These are phyloP conservation scores for Zapornia atra DNA, from an alignment of 2,113 vertebrate genomes.

Conservation along the genomic window DNA sequence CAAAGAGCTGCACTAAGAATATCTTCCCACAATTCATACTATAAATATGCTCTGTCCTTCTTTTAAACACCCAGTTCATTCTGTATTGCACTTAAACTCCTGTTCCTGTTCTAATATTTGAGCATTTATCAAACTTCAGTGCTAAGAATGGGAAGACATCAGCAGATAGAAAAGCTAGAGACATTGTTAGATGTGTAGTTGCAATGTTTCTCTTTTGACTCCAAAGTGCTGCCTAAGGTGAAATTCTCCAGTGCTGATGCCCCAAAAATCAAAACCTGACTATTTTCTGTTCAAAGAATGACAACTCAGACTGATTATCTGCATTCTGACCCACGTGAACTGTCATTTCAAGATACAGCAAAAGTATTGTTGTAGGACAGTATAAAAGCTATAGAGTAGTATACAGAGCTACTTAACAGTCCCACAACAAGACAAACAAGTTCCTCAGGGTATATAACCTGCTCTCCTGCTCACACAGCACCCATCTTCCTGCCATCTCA, in stretches of 20 bases:
- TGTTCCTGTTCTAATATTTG: neutral
- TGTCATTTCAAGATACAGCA: neutral
- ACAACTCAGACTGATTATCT: neutral
- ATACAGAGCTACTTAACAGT: neutral
- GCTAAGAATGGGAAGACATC: neutral
- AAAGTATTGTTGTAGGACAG: neutral
- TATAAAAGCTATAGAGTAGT: neutral
- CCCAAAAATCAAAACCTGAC: neutral
- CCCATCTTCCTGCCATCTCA: neutral
- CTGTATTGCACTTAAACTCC: neutral
- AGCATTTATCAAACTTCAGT: neutral
- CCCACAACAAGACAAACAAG: neutral
- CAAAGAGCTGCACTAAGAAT: neutral
- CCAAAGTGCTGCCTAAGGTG: neutral
- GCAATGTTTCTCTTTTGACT: neutral
- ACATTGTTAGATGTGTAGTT: neutral
- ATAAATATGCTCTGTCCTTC: neutral
- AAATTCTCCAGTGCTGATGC: neutral
- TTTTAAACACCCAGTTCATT: neutral
- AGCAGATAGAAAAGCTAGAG: neutral
- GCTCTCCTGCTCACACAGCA: neutral
- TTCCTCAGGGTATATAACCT: neutral
- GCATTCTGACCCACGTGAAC: neutral
- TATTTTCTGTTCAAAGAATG: neutral
- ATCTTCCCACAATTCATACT: neutral